Base-by-base conservation (phyloP, 2,113 vertebrate species). In the Solenodon paradoxus region DNA sequence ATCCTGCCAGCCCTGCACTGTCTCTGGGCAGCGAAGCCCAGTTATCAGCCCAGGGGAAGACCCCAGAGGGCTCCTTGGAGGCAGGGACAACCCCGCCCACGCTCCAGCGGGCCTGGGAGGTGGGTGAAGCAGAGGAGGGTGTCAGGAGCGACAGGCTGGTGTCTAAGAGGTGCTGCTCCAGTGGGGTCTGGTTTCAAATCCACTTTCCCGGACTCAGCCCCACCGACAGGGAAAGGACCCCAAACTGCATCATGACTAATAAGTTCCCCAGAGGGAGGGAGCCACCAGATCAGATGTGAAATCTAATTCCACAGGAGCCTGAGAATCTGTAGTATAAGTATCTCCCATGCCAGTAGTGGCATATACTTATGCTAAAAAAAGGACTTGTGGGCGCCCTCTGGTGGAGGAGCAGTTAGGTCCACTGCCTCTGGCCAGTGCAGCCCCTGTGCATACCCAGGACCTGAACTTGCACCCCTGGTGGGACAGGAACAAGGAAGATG, bases 1-100 rank as follows among this genome's bases (percentile, higher is more conserved):
- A 45, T 0, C 12, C 32, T 0, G 1, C 4, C 2, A 55, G 13
- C 32, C 35, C 30, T 0, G 3, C 16, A n/a, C 5, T 2, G 13
- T 20, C 6, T 5, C 32, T 3, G 22, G 80, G 32, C 12, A 49
- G 6, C 12, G 28, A 61, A 42, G 24, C 32, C 42, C 20, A 28
- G 15, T 30, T 12, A 61, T 28, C 24, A 59, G 28, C 16, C 26
- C n/a, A n/a, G n/a, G n/a, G n/a, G n/a, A n/a, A n/a, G n/a, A 19
- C 45, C 74, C 68, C 28, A 55, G 64, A 83, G 40, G 77, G 30
- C 45, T 68, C 49, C 75, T 74, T 0, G 0, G 59, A 87, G 61
- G 57, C 28, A 0, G 32, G 22, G 75, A 63, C 61, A 32, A 35
- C n/a, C n/a, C n/a, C n/a, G n/a, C n/a, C n/a, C n/a, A n/a, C n/a